These are phyloP conservation scores for Drosophila barbarae DNA, from an alignment of 2,888 invertebrate genomes.

Conservation along the genomic window DNA sequence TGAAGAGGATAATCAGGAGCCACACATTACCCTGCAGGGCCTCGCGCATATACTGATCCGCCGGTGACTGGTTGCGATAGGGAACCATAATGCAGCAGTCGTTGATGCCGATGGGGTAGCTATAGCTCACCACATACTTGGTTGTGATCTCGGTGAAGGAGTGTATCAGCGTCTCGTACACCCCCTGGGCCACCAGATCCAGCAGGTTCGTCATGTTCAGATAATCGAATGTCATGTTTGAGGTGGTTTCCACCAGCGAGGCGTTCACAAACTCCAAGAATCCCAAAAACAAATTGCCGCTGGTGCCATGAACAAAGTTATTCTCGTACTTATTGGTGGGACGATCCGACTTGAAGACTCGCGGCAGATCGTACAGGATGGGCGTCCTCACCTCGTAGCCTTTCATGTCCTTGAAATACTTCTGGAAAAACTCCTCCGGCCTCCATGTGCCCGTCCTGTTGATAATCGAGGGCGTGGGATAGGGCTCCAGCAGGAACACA, in stretches of 20 bases:
- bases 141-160: conserved; percentile 59
- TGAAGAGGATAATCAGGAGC: conserved; percentile 51
- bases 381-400: conserved; percentile 66
- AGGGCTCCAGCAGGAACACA: conserved; percentile 61
- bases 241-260: conserved; percentile 53
- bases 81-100: conserved; percentile 76
- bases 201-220: conserved; percentile 46
- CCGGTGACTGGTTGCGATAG: conserved; percentile 58
- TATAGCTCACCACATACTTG: conserved; percentile 44
- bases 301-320: conserved; percentile 56
- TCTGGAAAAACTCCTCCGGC: conserved; percentile 52
- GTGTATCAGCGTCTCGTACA: conserved; percentile 73
- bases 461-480: conserved; percentile 54
- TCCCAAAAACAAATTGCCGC: conserved; percentile 60
- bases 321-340: conserved; percentile 27
- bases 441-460: conserved; percentile 63
- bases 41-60: conserved; percentile 57
- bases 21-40: conserved; percentile 60
- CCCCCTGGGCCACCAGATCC: conserved; percentile 45
- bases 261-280: conserved; percentile 69
- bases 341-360: conserved; percentile 62
- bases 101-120: conserved; percentile 74
- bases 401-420: conserved; percentile 46
- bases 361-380: conserved; percentile 64
- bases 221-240: conserved; percentile 3